Conservation (phyloP, 2,888 invertebrate species). For the Cantharis rufa region DNA sequence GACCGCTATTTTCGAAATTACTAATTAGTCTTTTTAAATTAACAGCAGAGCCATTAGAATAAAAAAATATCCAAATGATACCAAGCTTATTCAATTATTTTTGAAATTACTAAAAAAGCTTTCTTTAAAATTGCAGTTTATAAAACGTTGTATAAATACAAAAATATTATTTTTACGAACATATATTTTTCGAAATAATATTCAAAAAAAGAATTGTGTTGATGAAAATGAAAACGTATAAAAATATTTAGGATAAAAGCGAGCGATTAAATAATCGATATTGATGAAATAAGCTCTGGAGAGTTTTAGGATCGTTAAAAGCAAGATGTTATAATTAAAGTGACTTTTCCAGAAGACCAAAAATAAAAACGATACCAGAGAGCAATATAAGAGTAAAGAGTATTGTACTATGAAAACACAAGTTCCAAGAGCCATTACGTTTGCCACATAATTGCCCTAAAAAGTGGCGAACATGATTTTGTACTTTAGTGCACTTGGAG, state of each 20-base stretch:
- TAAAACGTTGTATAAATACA: not conserved
- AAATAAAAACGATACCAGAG: slow-evolving; percentile 18
- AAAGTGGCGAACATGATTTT: slow-evolving; percentile 34
- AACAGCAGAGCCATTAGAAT: not conserved
- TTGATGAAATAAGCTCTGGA: not conserved
- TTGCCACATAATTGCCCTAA: slow-evolving; percentile 33
- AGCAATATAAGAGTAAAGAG: slow-evolving; percentile 24
- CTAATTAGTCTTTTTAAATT: too few relatives aligned
- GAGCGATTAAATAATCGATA: not conserved
- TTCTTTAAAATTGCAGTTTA: not conserved
- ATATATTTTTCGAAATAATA: not conserved
- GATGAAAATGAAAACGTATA: too few relatives aligned
- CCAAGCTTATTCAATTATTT: not conserved
- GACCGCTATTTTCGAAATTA: too few relatives aligned
- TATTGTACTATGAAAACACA: slow-evolving; percentile 27
- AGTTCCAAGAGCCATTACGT: slow-evolving; percentile 28
- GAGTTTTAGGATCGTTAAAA: not conserved
- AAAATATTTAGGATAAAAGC: not conserved
- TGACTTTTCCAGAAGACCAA: not conserved
- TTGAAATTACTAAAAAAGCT: not conserved
- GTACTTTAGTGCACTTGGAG: slow-evolving; percentile 26
- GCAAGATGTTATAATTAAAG: not conserved
- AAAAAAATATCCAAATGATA: not conserved
- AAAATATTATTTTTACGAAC: not conserved
- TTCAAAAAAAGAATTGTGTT: too few relatives aligned